phyloP scores from a whole-genome alignment of 2,888 invertebrate genomes.

The Pseudococcus jackbeardsleyi region DNA sequence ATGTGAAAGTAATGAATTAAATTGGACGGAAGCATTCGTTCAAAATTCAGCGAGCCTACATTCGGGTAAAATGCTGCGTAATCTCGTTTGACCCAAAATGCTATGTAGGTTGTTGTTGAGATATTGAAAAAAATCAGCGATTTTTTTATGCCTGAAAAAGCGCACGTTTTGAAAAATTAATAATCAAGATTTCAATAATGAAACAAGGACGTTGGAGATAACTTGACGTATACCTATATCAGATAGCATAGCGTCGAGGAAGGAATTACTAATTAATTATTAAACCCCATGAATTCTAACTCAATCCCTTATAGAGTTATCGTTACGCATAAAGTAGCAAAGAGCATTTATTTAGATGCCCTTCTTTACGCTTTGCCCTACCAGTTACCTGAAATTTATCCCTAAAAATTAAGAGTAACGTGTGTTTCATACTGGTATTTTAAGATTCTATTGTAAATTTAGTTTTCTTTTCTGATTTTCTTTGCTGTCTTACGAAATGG shows the following conservation, averaged over 20 bases:
- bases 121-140: not conserved
- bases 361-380: not conserved
- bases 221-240: constrained; percentile 7
- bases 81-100: not conserved
- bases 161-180: constrained; percentile 23
- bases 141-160: constrained; percentile 3
- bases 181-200: constrained; percentile 32
- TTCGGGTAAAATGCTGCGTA: not conserved
- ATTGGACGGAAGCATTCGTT: constrained; percentile 5
- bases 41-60: not conserved
- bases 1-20: not conserved
- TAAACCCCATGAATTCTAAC: constrained; percentile 36
- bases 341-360: constrained; percentile 11
- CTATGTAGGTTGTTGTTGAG: not conserved
- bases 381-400: not conserved
- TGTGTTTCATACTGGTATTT: not conserved
- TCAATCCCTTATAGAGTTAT: constrained; percentile 49
- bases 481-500: not conserved
- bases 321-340: constrained; percentile 34
- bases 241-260: constrained; percentile 16
- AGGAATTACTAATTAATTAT: constrained; percentile 50
- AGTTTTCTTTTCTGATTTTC: not conserved
- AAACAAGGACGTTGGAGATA: constrained; percentile 17
- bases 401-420: not conserved
- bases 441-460: not conserved